A percentile compares a stretch with the other conserved stretches of the same genome.
These are phyloP conservation scores for Spisula solida DNA, from an alignment of 2,888 invertebrate genomes.

Conservation along the genomic window DNA sequence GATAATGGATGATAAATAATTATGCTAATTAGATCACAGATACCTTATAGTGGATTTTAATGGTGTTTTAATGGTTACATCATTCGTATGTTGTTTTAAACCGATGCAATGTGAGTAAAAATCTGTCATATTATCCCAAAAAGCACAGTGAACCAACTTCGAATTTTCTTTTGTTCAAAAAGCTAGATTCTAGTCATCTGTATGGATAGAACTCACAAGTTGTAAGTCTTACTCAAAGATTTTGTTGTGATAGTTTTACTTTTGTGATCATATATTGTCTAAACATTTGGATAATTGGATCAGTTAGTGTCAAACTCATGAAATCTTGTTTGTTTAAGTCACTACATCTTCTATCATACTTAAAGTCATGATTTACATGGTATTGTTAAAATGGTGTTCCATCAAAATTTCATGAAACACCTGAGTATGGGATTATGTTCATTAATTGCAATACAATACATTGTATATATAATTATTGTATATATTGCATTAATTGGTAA, in stretches of 20 bases:
- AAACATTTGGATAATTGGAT: background rate
- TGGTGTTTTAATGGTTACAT: background rate
- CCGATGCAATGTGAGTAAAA: too few species aligned
- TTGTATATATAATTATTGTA: background rate
- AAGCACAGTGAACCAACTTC: too few species aligned
- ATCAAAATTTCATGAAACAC: background rate
- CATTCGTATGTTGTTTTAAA: too few species aligned
- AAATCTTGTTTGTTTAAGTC: background rate
- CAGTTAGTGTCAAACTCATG: background rate
- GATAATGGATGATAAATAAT: background rate
- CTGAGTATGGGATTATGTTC: background rate
- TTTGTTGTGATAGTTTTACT: too few species aligned
- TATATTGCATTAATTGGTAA: background rate
- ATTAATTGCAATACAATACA: background rate
- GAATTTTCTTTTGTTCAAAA: too few species aligned
- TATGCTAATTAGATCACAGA: background rate
- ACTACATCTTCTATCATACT: background rate
- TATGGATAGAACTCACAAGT: too few species aligned
- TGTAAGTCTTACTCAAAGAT: too few species aligned
- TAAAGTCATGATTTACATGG: background rate
- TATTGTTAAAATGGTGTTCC: background rate
- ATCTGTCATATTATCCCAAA: too few species aligned
- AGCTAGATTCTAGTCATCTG: too few species aligned
- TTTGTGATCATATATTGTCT: background rate
- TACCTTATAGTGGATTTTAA: conserved; percentile 7